Evolutionary conservation across 1,140 invertebrate species (phyloP).

Genomic region (Mya arenaria): DNA sequence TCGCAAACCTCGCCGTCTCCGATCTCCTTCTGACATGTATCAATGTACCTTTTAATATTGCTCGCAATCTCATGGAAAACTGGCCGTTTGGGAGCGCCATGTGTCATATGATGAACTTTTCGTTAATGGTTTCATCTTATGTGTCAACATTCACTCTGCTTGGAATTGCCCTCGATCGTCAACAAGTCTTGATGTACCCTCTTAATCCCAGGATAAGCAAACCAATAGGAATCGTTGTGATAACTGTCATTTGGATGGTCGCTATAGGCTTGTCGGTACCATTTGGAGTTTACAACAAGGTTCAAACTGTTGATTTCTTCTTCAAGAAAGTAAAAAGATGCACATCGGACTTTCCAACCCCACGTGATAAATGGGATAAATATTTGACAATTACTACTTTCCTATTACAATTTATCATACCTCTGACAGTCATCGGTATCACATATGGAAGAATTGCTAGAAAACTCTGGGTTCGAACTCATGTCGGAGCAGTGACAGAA

Average conservation of each 20-base stretch:
- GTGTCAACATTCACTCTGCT: slow-evolving; percentile 84
- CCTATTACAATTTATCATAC: slow-evolving; percentile 82
- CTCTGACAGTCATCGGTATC: slow-evolving; percentile 79
- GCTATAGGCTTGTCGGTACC: slow-evolving; percentile 82
- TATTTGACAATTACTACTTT: slow-evolving; percentile 80
- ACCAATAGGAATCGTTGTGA: slow-evolving; percentile 76
- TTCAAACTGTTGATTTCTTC: slow-evolving; percentile 55
- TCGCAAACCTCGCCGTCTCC: slow-evolving; percentile 97
- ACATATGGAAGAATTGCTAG: slow-evolving; percentile 75
- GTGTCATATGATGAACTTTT: slow-evolving; percentile 82
- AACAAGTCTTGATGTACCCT: slow-evolving; percentile 82
- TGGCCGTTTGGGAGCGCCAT: slow-evolving; percentile 82
- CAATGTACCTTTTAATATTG: slow-evolving; percentile 88
- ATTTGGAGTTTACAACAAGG: slow-evolving; percentile 81
- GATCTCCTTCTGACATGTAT: slow-evolving; percentile 95
- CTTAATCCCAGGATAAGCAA: slow-evolving; percentile 80
- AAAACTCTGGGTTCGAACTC: slow-evolving; percentile 64
- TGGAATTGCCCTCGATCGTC: slow-evolving; percentile 83
- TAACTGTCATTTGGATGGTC: slow-evolving; percentile 82
- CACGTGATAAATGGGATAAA: slow-evolving; percentile 70
- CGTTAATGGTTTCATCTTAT: slow-evolving; percentile 82
- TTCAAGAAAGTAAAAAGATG: slow-evolving; percentile 73
- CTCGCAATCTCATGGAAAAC: slow-evolving; percentile 70
- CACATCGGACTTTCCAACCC: slow-evolving; percentile 76
- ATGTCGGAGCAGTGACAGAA: slow-evolving; percentile 59